Evolutionary conservation across 2,797 vertebrate genomes (phyloP).

Genomic region (Chelmon rostratus): DNA sequence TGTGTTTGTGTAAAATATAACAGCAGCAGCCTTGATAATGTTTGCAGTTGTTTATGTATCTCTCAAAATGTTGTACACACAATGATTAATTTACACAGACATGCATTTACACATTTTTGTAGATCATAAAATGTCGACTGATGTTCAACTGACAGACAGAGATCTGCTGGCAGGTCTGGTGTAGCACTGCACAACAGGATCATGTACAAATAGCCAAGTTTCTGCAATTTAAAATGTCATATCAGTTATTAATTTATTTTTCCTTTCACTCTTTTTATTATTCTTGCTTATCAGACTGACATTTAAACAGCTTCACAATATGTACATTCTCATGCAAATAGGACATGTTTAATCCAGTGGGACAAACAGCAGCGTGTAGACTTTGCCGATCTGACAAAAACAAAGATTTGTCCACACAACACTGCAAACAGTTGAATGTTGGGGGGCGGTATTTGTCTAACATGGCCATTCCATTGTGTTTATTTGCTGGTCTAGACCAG

Average conservation of each 20-base stretch:
- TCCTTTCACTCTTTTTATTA: not conserved
- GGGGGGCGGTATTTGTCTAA: constrained; percentile 3
- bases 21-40: constrained; percentile 71
- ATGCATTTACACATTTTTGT: not conserved
- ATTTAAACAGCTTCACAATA: constrained; percentile 34
- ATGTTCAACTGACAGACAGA: not conserved
- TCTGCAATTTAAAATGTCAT: not conserved
- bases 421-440: constrained; percentile 23
- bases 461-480: not conserved
- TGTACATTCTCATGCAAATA: constrained; percentile 20
- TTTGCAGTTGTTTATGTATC: constrained; percentile 33
- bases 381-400: constrained; percentile 19
- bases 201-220: not conserved
- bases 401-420: constrained; percentile 13
- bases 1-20: constrained; percentile 20
- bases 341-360: constrained; percentile 19
- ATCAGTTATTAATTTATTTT: not conserved
- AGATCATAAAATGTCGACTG: not conserved
- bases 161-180: constrained; percentile 8
- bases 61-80: constrained; percentile 8
- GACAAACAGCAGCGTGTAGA: constrained; percentile 26
- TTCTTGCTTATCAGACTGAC: not conserved
- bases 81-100: constrained; percentile 10
- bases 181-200: not conserved
- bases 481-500: not conserved